Evolutionary conservation across 2,888 invertebrate species (phyloP), one percentile per base, ranked within the genome.

Genomic region (Carpatolechia fugitivella): DNA sequence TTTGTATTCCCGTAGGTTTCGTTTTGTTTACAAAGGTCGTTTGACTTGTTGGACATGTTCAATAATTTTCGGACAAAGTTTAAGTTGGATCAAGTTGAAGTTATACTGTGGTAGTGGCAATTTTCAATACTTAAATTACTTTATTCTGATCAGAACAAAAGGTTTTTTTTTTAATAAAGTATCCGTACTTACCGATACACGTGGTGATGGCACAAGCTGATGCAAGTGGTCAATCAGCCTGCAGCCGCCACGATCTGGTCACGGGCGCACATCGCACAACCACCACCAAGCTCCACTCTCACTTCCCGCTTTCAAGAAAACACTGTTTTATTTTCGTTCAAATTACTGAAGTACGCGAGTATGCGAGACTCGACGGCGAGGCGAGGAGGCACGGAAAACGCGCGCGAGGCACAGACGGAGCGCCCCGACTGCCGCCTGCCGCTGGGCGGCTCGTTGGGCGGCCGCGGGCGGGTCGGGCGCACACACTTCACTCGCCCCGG

Each of bases 391-490:
- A 24, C 29, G 29, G 7, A 16, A 16, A 24, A 20, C 29, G 51
- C 51, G 51, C 24, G 51, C 16, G 24, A 14, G 30, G 38, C 13
- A 14, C 33, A 38, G 60, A 62, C 64, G 18, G 63, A 65, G 54
- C 61, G 71, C 65, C 58, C 61, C 59, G 62, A 63, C 66, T 69
- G 70, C 60, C 68, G 24, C n/a, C n/a, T n/a, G n/a, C n/a, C n/a
- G 67, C 73, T 80, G 76, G 80, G 82, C 82, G 82, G 82, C 83
- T 76, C 69, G 61, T 77, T 58, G 60, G 71, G 60, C 68, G 68
- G 63, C 62, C 72, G 74, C 71, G 76, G 80, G 82, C 82, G 85
- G 82, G 82, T n/a, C n/a, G n/a, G n/a, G n/a, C n/a, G n/a, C n/a
- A n/a, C n/a, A n/a, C n/a, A n/a, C n/a, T n/a, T n/a, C n/a, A n/a